Percentiles rank a stretch among this genome's conserved stretches.
Evolutionary conservation across 2,797 vertebrate genomes (phyloP).

Genomic region (Sarcophilus harrisii): DNA sequence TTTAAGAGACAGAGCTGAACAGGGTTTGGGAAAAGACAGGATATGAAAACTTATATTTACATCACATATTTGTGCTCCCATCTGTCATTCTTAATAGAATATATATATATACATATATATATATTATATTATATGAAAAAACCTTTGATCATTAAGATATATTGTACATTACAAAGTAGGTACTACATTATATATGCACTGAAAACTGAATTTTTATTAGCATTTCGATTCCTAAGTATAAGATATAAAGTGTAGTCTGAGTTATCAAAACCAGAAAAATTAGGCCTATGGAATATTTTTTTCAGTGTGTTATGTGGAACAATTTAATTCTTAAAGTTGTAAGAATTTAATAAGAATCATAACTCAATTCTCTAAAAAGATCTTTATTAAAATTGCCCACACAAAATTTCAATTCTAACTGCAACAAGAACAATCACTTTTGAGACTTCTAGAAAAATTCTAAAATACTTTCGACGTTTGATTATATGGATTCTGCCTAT

Average conservation of each 20-base stretch:
- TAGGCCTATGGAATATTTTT: background rate
- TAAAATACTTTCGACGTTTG: background rate
- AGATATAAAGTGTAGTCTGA: background rate
- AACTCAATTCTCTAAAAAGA: background rate
- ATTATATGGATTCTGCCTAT: background rate
- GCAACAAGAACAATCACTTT: background rate
- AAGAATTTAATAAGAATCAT: background rate
- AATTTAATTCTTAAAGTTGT: background rate
- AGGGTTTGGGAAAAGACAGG: background rate
- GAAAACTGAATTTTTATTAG: background rate
- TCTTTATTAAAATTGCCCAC: background rate
- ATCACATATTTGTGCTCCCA: background rate
- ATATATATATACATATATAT: background rate
- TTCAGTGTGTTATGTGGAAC: background rate
- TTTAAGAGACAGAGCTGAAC: background rate
- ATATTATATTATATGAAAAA: background rate
- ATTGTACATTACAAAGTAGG: background rate
- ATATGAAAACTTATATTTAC: background rate
- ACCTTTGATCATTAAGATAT: background rate
- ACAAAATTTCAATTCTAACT: background rate
- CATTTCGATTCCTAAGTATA: background rate
- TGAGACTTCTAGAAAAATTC: background rate
- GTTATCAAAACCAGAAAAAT: slow-evolving; percentile 27
- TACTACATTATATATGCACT: background rate
- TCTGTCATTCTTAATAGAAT: background rate